A percentile compares a stretch with the other conserved stretches of the same genome.
phyloP scores from a whole-genome alignment of 53 echinoderm and acorn worm genomes.

The Paelopatides confundens region DNA sequence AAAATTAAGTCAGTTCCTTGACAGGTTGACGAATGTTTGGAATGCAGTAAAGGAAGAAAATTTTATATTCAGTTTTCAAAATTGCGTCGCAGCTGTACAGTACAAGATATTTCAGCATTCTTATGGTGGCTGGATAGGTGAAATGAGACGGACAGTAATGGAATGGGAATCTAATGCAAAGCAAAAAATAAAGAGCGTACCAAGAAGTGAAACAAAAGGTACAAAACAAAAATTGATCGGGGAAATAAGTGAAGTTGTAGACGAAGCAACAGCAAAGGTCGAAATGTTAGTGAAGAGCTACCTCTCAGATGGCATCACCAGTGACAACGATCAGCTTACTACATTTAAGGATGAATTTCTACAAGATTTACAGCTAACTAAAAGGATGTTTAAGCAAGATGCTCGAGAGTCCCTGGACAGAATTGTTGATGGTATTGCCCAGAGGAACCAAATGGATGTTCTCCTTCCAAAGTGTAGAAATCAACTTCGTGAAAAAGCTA shows the following conservation, averaged over 20 bases:
- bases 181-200: not conserved
- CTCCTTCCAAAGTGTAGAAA: conserved; percentile 22
- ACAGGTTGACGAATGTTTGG: conserved; percentile 9
- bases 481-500: conserved; percentile 13
- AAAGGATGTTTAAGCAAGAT: not conserved
- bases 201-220: not conserved
- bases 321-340: conserved; percentile 10
- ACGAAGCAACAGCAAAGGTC: not conserved
- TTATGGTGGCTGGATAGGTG: conserved; percentile 30
- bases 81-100: conserved; percentile 14
- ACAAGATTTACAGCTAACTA: not conserved
- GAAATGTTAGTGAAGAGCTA: not conserved
- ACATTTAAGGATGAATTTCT: conserved; percentile 22
- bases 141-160: conserved; percentile 31
- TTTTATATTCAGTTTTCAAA: conserved; percentile 42
- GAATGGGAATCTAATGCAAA: conserved; percentile 36
- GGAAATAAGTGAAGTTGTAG: not conserved
- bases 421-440: not conserved
- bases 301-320: not conserved
- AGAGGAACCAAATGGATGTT: conserved; percentile 25
- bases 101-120: conserved; percentile 30
- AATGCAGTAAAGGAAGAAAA: conserved; percentile 39
- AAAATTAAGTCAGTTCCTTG: not conserved
- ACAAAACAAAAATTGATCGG: not conserved
- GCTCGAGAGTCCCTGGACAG: conserved; percentile 11